A percentile compares a stretch with the other conserved stretches of the same genome.
phyloP scores from a whole-genome alignment of 2,113 vertebrate genomes.

The Elephantulus edwardii region DNA sequence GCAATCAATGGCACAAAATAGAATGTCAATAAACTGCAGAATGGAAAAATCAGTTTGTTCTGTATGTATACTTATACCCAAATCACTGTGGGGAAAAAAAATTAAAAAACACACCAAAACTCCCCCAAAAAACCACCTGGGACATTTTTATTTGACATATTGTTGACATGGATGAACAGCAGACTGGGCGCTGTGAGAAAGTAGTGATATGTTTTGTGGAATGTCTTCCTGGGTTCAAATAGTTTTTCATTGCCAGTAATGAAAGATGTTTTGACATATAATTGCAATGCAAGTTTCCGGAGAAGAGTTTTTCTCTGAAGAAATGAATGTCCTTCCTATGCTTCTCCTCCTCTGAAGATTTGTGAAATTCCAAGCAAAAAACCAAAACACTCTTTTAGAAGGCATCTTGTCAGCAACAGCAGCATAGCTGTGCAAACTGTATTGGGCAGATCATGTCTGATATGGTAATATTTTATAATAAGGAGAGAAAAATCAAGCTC shows the following conservation, averaged over 20 bases:
- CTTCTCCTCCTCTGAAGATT: background rate
- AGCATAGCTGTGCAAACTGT: background rate
- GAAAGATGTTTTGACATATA: conserved; percentile 47
- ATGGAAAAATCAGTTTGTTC: too few species aligned
- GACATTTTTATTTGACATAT: background rate
- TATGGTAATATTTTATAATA: conserved; percentile 41
- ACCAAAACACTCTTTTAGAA: background rate
- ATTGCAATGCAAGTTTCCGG: conserved; percentile 29
- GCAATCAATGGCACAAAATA: too few species aligned
- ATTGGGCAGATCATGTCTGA: background rate
- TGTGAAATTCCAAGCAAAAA: background rate
- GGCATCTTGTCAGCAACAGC: background rate
- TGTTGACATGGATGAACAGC: background rate
- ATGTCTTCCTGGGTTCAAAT: conserved; percentile 28
- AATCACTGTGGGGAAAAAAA: too few species aligned
- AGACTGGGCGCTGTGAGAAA: background rate
- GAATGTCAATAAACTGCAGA: too few species aligned
- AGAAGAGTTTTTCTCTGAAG: conserved; percentile 25
- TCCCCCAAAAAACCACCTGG: background rate
- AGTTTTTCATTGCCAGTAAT: conserved; percentile 33
- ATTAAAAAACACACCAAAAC: too few species aligned
- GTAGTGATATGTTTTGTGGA: background rate
- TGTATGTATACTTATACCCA: too few species aligned
- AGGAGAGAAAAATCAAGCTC: background rate
- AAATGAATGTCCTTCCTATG: background rate